These are phyloP conservation scores for Xyrauchen texanus DNA, from an alignment of 2,113 vertebrate genomes.

Conservation along the genomic window DNA sequence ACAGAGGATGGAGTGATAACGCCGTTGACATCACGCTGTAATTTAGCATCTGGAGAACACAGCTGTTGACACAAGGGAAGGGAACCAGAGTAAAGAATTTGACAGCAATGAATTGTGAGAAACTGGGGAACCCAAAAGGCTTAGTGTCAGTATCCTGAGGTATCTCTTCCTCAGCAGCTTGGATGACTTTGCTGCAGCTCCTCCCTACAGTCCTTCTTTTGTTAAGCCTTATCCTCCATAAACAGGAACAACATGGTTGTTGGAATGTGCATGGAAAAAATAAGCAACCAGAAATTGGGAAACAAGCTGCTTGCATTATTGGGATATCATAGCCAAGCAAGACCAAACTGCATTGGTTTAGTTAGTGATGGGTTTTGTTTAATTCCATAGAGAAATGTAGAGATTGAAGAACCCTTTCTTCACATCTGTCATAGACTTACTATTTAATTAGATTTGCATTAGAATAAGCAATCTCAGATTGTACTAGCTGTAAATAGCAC, in stretches of 20 bases:
- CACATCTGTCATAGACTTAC: not conserved
- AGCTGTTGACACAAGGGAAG: slow-evolving; percentile 60
- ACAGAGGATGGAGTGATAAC: slow-evolving; percentile 58
- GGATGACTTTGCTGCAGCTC: slow-evolving; percentile 35
- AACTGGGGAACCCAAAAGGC: slow-evolving; percentile 42
- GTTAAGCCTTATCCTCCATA: slow-evolving; percentile 59
- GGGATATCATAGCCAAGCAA: slow-evolving; percentile 42
- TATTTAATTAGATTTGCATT: not conserved
- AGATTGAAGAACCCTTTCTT: not conserved
- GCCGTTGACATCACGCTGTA: slow-evolving; percentile 63
- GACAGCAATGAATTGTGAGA: slow-evolving; percentile 52
- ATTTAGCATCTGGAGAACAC: slow-evolving; percentile 73
- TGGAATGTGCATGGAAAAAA: slow-evolving; percentile 60
- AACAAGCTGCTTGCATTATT: slow-evolving; percentile 53
- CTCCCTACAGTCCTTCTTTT: slow-evolving; percentile 48
- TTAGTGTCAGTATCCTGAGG: slow-evolving; percentile 53
- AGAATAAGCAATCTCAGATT: not conserved
- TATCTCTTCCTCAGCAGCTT: slow-evolving; percentile 49
- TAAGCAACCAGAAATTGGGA: slow-evolving; percentile 57
- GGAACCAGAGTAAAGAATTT: slow-evolving; percentile 42
- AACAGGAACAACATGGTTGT: slow-evolving; percentile 58
- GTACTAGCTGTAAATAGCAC: not conserved
- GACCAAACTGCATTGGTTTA: slow-evolving; percentile 28
- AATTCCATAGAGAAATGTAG: not conserved
- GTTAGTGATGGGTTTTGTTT: not conserved